A percentile compares a stretch with the other conserved stretches of the same genome.
Conservation (phyloP, 2,888 invertebrate species). For the Linyphia triangularis region DNA sequence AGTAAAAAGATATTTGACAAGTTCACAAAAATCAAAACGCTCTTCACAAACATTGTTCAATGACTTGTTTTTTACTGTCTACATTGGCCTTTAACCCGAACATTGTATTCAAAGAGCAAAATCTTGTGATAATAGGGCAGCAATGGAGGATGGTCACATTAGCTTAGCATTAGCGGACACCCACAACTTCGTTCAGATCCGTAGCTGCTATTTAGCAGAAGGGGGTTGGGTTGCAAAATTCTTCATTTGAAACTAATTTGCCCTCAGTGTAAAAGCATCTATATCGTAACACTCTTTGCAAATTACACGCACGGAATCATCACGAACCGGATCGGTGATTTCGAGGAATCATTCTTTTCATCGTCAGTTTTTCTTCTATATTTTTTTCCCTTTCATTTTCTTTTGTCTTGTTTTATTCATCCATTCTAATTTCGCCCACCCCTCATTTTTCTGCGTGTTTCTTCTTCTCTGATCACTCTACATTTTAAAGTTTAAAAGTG, state of each 20-base stretch:
- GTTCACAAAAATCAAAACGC: no score
- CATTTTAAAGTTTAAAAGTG: slow-evolving; percentile 29
- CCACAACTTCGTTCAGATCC: slow-evolving; percentile 14
- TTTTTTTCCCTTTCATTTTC: background rate
- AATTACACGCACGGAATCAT: slow-evolving; percentile 65
- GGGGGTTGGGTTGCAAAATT: background rate
- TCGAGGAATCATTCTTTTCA: slow-evolving; percentile 57
- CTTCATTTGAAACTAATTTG: slow-evolving; percentile 69
- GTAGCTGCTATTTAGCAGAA: slow-evolving; percentile 42
- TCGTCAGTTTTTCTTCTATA: slow-evolving; percentile 12
- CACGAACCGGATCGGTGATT: slow-evolving; percentile 54
- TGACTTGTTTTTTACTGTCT: no score
- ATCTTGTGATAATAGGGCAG: no score
- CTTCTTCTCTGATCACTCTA: slow-evolving; percentile 29
- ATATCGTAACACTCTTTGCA: slow-evolving; percentile 61
- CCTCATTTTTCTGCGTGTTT: slow-evolving; percentile 29
- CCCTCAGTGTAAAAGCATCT: slow-evolving; percentile 32
- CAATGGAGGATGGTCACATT: background rate
- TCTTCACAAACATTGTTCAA: no score
- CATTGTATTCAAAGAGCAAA: no score
- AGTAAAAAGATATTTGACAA: no score
- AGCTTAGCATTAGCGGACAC: slow-evolving; percentile 15
- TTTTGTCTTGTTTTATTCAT: slow-evolving; percentile 28
- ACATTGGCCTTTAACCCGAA: no score
- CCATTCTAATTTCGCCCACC: slow-evolving; percentile 59